Evolutionary conservation across 2,888 invertebrate genomes (phyloP), one percentile per base, ranked within the genome.

Genomic region (Gerris lacustris): DNA sequence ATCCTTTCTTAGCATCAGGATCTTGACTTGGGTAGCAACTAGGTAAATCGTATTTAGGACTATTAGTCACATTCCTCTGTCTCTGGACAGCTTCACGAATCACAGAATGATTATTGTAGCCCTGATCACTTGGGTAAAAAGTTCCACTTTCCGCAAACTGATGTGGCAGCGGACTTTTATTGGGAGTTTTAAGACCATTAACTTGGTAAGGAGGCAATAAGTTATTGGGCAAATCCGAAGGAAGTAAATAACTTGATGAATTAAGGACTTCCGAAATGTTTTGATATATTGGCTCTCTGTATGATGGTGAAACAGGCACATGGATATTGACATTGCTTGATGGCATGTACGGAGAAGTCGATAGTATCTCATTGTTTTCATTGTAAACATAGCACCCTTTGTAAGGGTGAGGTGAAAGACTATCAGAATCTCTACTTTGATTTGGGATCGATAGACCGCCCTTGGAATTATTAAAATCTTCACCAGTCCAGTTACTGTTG

Each of bases 361-460:
- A 55, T 55, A 55, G 9, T 11, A 55, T 55, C 15, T 55, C 55
- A 15, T 55, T 55, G 55, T 55, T 55, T 55, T 55, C 55, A 55
- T 55, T 55, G 55, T 55, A 55, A 55, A 55, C 55, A 55, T 55
- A 55, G 15, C 55, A 55, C 11, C 55, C 55, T 55, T 55, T 55
- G 15, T 55, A 55, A 55, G 55, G 55, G 15, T 55, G 55, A 55
- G 55, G 55, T 2, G 55, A 55, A 55, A 55, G 2, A 55, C 55
- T 55, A 11, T 55, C 55, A 11, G 55, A 11, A 15, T 55, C 55
- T 55, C 55, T 55, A 55, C 15, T 15, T 55, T 55, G 9, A 55
- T 9, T 15, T 11, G 55, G 55, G 15, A 55, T 9, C 15, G 55
- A 55, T 5, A 55, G 15, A 11, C 11, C 9, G 15, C 15, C 55